Conservation (phyloP, 2,888 invertebrate genomes). For the Eilema sororculum region DNA sequence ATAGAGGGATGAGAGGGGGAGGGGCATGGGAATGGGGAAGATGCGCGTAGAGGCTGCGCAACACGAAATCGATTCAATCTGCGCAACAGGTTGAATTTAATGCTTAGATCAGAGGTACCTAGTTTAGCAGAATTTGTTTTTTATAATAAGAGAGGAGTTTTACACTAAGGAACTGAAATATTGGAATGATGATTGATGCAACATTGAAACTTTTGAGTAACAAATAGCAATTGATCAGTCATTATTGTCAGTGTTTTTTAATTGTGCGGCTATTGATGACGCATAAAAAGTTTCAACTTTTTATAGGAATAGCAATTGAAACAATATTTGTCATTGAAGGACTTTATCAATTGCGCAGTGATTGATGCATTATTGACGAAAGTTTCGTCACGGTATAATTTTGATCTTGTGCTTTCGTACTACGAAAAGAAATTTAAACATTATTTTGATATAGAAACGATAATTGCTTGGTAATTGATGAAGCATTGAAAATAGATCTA, state of each 20-base stretch:
- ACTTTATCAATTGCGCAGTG: not conserved
- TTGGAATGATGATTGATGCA: not conserved
- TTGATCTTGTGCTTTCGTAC: too few relatives aligned
- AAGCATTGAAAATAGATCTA: not conserved
- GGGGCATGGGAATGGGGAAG: not conserved
- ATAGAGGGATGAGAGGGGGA: not conserved
- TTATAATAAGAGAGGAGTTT: not conserved
- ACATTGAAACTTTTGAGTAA: not conserved
- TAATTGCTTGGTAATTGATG: not conserved
- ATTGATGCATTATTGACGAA: too few relatives aligned
- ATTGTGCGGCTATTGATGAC: too few relatives aligned
- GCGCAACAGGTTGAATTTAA: not conserved
- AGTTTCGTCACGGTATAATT: too few relatives aligned
- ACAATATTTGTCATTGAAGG: not conserved
- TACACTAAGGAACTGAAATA: too few relatives aligned
- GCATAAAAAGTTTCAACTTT: not conserved
- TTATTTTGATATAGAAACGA: too few relatives aligned
- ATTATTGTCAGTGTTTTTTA: too few relatives aligned
- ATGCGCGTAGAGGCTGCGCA: conserved; percentile 1
- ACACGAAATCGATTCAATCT: not conserved
- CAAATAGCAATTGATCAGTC: too few relatives aligned
- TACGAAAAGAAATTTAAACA: too few relatives aligned
- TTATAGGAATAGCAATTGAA: not conserved
- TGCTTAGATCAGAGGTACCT: not conserved
- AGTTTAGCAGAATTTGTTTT: not conserved